Evolutionary conservation across 2,113 vertebrate species (phyloP).

Genomic region (Pedetes capensis): DNA sequence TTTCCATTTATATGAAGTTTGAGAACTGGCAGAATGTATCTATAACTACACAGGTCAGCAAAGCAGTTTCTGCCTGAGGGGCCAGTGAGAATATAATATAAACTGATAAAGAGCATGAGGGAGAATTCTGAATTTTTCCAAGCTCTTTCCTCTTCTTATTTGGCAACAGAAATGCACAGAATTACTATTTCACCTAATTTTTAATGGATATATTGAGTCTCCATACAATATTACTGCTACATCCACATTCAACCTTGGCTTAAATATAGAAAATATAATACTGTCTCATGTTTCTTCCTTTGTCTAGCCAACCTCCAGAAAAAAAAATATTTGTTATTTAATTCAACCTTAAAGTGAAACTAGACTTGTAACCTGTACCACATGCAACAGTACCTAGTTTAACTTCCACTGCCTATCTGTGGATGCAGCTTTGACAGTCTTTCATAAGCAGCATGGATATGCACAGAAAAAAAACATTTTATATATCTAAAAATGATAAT

Average conservation of each 20-base stretch:
- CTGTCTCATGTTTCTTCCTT: background rate
- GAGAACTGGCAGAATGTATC: background rate
- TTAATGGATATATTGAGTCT: background rate
- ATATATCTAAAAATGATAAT: background rate
- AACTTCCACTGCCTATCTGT: background rate
- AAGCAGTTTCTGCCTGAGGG: background rate
- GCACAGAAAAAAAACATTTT: background rate
- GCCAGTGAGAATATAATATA: background rate
- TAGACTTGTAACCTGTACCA: background rate
- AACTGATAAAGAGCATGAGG: background rate
- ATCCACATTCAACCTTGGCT: background rate
- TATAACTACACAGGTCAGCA: background rate
- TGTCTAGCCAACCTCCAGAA: background rate
- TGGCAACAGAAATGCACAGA: background rate
- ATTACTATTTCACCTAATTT: constrained; percentile 6
- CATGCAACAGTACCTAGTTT: background rate
- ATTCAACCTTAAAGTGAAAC: background rate
- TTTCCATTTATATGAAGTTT: background rate
- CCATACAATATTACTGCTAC: background rate
- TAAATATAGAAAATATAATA: background rate
- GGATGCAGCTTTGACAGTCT: background rate
- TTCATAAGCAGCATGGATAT: background rate
- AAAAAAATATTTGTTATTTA: background rate
- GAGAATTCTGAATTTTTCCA: background rate
- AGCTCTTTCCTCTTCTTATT: background rate